Conservation (phyloP, 1,140 invertebrate genomes). For the Microplitis demolitor region DNA sequence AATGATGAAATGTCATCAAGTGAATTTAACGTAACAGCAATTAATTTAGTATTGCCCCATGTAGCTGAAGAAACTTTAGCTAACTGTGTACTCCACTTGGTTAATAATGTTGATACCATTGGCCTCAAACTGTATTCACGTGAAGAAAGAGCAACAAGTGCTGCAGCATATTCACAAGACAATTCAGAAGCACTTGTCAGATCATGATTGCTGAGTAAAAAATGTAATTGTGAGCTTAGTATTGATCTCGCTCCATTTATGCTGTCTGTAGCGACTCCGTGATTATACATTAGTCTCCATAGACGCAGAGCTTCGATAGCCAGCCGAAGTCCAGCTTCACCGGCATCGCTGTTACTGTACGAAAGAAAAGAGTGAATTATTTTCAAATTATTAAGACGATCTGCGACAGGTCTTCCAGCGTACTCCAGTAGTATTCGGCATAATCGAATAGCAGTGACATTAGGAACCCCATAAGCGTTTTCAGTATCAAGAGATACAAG, state of each 20-base stretch:
- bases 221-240: constrained; percentile 46
- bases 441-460: constrained; percentile 45
- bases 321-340: constrained; percentile 38
- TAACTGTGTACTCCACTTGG: constrained; percentile 55
- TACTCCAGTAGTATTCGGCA: constrained; percentile 51
- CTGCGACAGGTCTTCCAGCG: constrained; percentile 42
- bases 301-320: constrained; percentile 52
- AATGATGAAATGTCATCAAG: constrained; percentile 36
- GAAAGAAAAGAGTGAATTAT: constrained; percentile 48
- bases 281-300: constrained; percentile 49
- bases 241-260: constrained; percentile 39
- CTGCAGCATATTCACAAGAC: constrained; percentile 49
- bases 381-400: constrained; percentile 43
- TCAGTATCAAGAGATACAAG: constrained; percentile 28
- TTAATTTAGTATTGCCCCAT: constrained; percentile 49
- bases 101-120: constrained; percentile 40
- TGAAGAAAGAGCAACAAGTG: constrained; percentile 43
- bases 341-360: constrained; percentile 45
- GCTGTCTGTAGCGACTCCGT: constrained; percentile 44
- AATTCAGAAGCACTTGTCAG: constrained; percentile 46
- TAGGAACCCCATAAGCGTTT: constrained; percentile 46
- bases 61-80: constrained; percentile 38
- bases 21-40: constrained; percentile 43
- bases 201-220: constrained; percentile 47
- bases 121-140: constrained; percentile 36